These are phyloP conservation scores for Phthorimaea operculella DNA, from an alignment of 1,140 invertebrate genomes.

Conservation along the genomic window DNA sequence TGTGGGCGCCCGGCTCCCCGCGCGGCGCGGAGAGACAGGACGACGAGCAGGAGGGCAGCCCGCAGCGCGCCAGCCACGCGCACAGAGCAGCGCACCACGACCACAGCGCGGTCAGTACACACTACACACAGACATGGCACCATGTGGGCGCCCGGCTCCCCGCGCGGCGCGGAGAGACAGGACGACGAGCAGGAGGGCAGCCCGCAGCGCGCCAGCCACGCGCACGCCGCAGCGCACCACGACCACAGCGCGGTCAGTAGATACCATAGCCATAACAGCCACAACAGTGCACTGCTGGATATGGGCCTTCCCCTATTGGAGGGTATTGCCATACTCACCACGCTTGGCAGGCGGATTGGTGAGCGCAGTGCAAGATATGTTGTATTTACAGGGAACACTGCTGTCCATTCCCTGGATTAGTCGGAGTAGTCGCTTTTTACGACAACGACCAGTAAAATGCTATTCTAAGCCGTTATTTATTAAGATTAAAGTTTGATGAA, in stretches of 20 bases:
- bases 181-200: slow-evolving; percentile 39
- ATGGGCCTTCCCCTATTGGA: no score
- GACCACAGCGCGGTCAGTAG: slow-evolving; percentile 69
- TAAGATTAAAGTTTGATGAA: no score
- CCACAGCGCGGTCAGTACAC: slow-evolving; percentile 67
- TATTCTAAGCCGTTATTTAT: no score
- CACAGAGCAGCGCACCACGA: slow-evolving; percentile 60
- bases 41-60: slow-evolving; percentile 36
- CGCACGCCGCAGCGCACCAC: slow-evolving; percentile 52
- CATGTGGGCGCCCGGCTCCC: slow-evolving; percentile 68
- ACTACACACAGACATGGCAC: slow-evolving; percentile 32
- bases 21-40: slow-evolving; percentile 69
- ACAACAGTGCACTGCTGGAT: no score
- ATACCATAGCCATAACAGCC: no score
- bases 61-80: slow-evolving; percentile 34
- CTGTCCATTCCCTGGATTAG: no score
- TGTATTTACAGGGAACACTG: no score
- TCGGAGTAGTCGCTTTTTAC: no score
- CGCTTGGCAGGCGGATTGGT: no score
- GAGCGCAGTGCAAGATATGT: no score
- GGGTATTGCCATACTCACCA: no score
- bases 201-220: slow-evolving; percentile 32
- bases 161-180: slow-evolving; percentile 69
- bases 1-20: slow-evolving; percentile 67
- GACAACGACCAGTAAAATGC: no score